Base-by-base conservation (phyloP, 1,140 invertebrate genomes). In the Drosophila littoralis region DNA sequence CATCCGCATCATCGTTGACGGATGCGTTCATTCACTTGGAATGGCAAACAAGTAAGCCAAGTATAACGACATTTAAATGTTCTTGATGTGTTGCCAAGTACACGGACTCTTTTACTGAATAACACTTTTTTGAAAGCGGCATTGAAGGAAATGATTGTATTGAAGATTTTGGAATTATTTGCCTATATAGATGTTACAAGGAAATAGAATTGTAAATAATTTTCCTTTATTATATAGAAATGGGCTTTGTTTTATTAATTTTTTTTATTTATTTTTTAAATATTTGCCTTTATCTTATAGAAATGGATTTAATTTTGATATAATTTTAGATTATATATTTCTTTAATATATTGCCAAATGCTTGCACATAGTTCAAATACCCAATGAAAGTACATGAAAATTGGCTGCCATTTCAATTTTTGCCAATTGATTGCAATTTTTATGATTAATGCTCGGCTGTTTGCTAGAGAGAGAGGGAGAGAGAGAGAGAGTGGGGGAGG, bases 401-500 rank as follows among this genome's bases (percentile, higher is more conserved):
- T 42, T 64, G 35, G 52, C 52, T 51, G 63, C 33, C 54, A 43
- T 68, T 72, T 79, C 28, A 78, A 69, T 60, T 75, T 64, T 64
- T 72, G 42, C 58, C 81, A 83, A 85, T 85, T 85, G 81, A 85
- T 88, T 86, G 79, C 82, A 63, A 82, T 88, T 86, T 85, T 76
- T 88, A 76, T 82, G 75, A 82, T 82, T 78, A 85, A 85, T 78
- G 70, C 77, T 32, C 7, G 7, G 1, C 12, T 7, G n/a, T 7
- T 13, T 36, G 28, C 9, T 40, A 17, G 22, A 12, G 13, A 6
- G 33, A 33, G 7, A 40, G 33, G 2, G 0, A 48, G 17, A 12
- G 36, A 51, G 17, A 15, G 22, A 22, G 50, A 10, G 32, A 28
- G 7, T 2, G 36, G 15, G 3, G 0, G 32, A 13, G 46, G 32